Evolutionary conservation across 2,888 invertebrate species (phyloP).

Genomic region (Melanargia galathea): DNA sequence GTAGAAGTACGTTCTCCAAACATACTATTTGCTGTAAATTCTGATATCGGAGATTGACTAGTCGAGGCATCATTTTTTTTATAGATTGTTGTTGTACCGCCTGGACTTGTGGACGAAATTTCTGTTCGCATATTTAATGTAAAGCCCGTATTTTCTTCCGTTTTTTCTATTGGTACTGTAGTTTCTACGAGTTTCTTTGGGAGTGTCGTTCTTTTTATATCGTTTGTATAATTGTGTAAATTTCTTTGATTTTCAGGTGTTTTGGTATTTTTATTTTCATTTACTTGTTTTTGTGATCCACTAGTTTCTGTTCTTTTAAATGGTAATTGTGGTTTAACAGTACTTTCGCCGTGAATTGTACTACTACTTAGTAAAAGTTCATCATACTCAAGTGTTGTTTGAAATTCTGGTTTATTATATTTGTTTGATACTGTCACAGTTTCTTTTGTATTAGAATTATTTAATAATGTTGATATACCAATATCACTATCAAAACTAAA

Average conservation of each 20-base stretch:
- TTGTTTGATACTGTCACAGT: conserved; percentile 13
- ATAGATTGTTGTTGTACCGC: background rate
- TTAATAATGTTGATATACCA: conserved; percentile 1
- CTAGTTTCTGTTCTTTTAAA: conserved; percentile 48
- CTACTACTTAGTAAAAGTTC: conserved; percentile 65
- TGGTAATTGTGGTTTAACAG: conserved; percentile 52
- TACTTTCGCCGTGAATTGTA: conserved; percentile 66
- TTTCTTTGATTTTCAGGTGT: conserved; percentile 73
- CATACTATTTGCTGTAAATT: background rate
- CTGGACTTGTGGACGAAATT: background rate
- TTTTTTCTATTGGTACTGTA: conserved; percentile 9
- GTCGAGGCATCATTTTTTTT: background rate
- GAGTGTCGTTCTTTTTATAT: conserved; percentile 20
- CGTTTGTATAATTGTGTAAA: conserved; percentile 61
- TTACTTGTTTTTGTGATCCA: conserved; percentile 51
- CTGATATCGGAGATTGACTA: background rate
- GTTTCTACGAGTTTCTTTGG: conserved; percentile 22
- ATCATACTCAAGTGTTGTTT: conserved; percentile 54
- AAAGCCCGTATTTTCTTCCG: background rate
- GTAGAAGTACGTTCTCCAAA: background rate
- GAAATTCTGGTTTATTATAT: conserved; percentile 41
- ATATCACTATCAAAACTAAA: conserved; percentile 6
- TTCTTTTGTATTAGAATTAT: conserved; percentile 26
- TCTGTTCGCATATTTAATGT: background rate
- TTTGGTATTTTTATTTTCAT: conserved; percentile 71